phyloP scores from a whole-genome alignment of 2,113 vertebrate genomes.

The Gobiocypris rarus region DNA sequence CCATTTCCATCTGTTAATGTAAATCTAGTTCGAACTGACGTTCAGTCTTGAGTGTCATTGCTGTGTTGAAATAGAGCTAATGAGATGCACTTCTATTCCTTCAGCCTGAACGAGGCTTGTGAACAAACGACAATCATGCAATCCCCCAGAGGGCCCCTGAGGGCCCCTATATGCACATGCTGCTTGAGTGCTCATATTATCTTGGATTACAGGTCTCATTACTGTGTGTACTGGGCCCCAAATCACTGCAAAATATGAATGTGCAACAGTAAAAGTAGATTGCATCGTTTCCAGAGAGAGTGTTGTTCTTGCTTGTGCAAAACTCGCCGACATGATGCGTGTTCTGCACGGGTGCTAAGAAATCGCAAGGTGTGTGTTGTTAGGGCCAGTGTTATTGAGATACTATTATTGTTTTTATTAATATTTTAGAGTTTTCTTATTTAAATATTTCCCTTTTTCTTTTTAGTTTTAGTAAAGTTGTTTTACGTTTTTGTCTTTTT shows the following conservation, averaged over 20 bases:
- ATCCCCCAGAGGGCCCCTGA: background rate
- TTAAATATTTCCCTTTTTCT: too few relatives aligned
- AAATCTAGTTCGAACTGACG: too few relatives aligned
- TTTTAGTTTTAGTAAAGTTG: too few relatives aligned
- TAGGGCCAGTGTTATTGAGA: too few relatives aligned
- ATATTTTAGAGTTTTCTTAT: too few relatives aligned
- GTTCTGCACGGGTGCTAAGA: background rate
- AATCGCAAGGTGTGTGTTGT: too few relatives aligned
- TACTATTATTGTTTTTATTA: too few relatives aligned
- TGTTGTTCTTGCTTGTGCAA: background rate
- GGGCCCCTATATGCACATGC: background rate
- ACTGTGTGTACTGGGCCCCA: background rate
- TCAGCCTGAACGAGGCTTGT: background rate
- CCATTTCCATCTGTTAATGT: too few relatives aligned
- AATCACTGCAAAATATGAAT: background rate
- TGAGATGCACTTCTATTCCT: constrained; percentile 4
- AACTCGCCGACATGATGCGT: background rate
- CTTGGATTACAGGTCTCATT: background rate
- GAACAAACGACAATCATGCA: background rate
- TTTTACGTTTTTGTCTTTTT: too few relatives aligned
- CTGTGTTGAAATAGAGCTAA: background rate
- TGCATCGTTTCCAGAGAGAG: background rate
- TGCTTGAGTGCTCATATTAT: background rate
- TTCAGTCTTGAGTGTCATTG: background rate
- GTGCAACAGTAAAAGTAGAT: background rate